A percentile compares a stretch with the other conserved stretches of the same genome.
These are phyloP conservation scores for Hassar affinis DNA, from an alignment of 2,113 vertebrate genomes.

Conservation along the genomic window DNA sequence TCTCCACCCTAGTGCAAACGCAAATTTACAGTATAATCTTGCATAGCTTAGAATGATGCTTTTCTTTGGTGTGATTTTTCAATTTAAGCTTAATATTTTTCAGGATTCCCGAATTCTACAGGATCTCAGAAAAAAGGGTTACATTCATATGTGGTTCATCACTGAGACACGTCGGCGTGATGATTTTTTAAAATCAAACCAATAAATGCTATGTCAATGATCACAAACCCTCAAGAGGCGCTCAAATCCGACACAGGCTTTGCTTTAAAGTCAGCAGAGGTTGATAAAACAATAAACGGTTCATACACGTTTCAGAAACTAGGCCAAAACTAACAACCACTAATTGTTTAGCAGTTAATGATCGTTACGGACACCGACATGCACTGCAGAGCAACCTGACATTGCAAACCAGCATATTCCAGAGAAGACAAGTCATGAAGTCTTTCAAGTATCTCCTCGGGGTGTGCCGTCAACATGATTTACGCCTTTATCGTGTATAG, in stretches of 20 bases:
- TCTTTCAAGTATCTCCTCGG: slow-evolving; percentile 27
- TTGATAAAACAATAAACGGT: neutral
- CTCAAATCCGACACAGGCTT: too few relatives aligned
- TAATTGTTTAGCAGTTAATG: neutral
- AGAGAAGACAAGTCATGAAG: slow-evolving; percentile 44
- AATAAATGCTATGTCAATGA: neutral
- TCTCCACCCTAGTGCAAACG: neutral
- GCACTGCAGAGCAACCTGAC: neutral
- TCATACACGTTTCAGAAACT: neutral
- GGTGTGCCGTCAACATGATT: neutral
- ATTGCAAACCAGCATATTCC: slow-evolving; percentile 45
- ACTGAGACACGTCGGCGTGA: neutral
- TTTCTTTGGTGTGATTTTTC: neutral
- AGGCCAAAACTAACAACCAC: slow-evolving; percentile 3
- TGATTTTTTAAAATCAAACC: neutral
- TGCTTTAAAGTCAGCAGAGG: neutral
- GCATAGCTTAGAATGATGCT: neutral
- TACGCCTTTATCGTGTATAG: slow-evolving; percentile 19
- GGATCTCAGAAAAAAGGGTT: neutral
- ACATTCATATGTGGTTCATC: neutral
- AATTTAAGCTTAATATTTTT: too few relatives aligned
- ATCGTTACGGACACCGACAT: neutral
- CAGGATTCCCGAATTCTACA: too few relatives aligned
- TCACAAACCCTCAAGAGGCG: neutral
- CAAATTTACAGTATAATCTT: too few relatives aligned